phyloP scores from a whole-genome alignment of 2,888 invertebrate species.

The Zygaena filipendulae region DNA sequence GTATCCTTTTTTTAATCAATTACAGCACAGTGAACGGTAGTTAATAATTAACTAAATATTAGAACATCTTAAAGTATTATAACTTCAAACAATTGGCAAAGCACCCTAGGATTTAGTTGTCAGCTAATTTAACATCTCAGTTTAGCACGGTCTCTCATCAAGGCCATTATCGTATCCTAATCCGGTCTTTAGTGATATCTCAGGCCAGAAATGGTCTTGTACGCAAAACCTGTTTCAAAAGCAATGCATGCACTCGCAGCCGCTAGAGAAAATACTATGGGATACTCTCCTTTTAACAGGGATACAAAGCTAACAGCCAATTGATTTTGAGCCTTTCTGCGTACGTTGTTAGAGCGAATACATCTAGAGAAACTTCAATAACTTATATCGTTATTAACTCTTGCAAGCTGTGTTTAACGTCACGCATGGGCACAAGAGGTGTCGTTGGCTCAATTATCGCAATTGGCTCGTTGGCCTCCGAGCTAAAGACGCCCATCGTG shows the following conservation, averaged over 20 bases:
- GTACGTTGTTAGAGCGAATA: no score
- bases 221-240: constrained; percentile 53
- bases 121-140: constrained; percentile 47
- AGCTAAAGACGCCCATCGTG: constrained; percentile 56
- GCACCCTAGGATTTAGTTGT: constrained; percentile 42
- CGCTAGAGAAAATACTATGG: constrained; percentile 44
- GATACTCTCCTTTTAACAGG: constrained; percentile 27
- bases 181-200: constrained; percentile 59
- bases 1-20: no score
- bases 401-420: constrained; percentile 37
- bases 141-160: constrained; percentile 54
- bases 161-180: constrained; percentile 59
- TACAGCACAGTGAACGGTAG: no score
- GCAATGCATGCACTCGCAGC: constrained; percentile 46
- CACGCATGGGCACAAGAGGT: constrained; percentile 59
- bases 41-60: no score
- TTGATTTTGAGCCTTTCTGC: constrained; percentile 34
- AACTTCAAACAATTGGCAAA: no score
- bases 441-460: constrained; percentile 62
- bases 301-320: constrained; percentile 24
- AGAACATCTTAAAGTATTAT: no score
- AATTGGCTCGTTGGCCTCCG: constrained; percentile 61
- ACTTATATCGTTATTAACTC: constrained; percentile 33
- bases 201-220: constrained; percentile 60
- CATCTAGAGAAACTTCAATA: no score